These are phyloP conservation scores for Drosophila ercepeae DNA, from an alignment of 1,140 invertebrate genomes.

Conservation along the genomic window DNA sequence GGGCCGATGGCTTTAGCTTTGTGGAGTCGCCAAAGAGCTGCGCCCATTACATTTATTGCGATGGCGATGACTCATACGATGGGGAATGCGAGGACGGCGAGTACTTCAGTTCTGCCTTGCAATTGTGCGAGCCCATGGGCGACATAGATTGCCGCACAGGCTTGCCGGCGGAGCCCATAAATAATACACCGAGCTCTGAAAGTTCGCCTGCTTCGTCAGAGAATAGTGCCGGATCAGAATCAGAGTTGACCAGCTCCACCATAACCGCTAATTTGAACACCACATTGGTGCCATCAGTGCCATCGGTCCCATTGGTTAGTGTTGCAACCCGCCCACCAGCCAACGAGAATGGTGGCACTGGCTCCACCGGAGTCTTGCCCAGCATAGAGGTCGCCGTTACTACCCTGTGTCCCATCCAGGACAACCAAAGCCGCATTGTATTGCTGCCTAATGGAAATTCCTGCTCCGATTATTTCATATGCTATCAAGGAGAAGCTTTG, in stretches of 20 bases:
- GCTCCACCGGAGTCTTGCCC: not conserved
- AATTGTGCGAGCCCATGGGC: slow-evolving; percentile 67
- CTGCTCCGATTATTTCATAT: slow-evolving; percentile 74
- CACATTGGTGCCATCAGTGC: not conserved
- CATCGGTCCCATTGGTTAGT: not conserved
- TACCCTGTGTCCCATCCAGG: slow-evolving; percentile 51
- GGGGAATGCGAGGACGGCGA: slow-evolving; percentile 69
- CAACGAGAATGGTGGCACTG: not conserved
- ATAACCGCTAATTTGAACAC: not conserved
- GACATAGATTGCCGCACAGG: slow-evolving; percentile 65
- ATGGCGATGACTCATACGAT: slow-evolving; percentile 71
- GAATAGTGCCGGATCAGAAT: not conserved
- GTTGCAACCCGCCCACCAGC: not conserved
- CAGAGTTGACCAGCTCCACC: not conserved
- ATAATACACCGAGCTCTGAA: not conserved
- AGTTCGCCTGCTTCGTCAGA: not conserved
- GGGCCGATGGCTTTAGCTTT: slow-evolving; percentile 26
- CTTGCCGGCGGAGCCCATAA: not conserved
- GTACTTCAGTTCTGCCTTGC: slow-evolving; percentile 51
- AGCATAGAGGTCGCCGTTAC: slow-evolving; percentile 30
- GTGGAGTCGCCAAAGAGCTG: slow-evolving; percentile 59
- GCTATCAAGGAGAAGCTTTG: slow-evolving; percentile 63
- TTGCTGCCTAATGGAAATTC: slow-evolving; percentile 64
- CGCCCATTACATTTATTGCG: slow-evolving; percentile 65
- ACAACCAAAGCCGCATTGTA: slow-evolving; percentile 55